Evolutionary conservation across 2,797 vertebrate species (phyloP).

Genomic region (Masticophis lateralis): DNA sequence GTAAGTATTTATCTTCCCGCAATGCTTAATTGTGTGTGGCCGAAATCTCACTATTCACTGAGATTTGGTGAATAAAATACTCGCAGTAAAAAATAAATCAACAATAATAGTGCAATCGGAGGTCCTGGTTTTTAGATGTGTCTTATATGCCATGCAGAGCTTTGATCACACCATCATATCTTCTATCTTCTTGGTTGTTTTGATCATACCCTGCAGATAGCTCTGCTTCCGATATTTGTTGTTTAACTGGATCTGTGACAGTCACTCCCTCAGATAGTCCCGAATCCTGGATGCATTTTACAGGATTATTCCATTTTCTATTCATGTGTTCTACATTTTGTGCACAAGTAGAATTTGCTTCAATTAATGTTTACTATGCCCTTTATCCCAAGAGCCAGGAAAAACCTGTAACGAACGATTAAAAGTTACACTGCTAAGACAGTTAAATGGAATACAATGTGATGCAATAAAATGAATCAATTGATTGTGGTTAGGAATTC

Average conservation of each 20-base stretch:
- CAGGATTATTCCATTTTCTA: neutral
- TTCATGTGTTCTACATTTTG: constrained; percentile 24
- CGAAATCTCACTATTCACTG: neutral
- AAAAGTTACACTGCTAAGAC: constrained; percentile 42
- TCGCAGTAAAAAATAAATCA: neutral
- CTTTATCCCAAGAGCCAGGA: constrained; percentile 35
- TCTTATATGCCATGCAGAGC: neutral
- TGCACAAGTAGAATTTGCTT: constrained; percentile 22
- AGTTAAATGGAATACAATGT: constrained; percentile 48
- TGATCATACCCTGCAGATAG: neutral
- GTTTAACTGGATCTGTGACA: neutral
- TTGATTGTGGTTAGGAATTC: constrained; percentile 54
- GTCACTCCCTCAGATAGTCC: neutral
- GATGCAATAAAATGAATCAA: constrained; percentile 57
- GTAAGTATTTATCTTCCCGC: neutral
- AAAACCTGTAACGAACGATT: constrained; percentile 50
- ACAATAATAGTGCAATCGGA: neutral
- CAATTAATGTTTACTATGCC: constrained; percentile 44
- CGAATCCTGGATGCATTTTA: neutral
- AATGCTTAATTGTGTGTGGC: neutral
- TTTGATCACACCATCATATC: neutral
- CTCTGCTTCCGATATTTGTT: neutral
- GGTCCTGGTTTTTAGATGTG: neutral
- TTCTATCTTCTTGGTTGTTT: neutral
- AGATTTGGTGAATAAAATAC: neutral